Percentiles rank a stretch among this genome's conserved stretches.
These are phyloP conservation scores for Papilio polytes DNA, from an alignment of 1,140 invertebrate genomes.

Conservation along the genomic window DNA sequence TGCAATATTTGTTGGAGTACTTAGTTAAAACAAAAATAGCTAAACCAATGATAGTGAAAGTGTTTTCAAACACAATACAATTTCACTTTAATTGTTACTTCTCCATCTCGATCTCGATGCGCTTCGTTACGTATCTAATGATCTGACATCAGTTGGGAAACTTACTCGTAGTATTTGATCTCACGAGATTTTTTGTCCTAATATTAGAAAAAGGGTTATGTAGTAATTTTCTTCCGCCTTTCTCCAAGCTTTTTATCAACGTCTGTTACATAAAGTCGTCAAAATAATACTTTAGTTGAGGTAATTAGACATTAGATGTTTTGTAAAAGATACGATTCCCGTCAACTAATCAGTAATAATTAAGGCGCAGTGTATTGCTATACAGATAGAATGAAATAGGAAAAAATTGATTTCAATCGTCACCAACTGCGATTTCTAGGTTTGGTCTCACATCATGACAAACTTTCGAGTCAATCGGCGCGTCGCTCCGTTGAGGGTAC, in stretches of 20 bases:
- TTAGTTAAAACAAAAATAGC: background rate
- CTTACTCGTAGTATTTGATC: background rate
- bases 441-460: no score
- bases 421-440: no score
- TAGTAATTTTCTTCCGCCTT: background rate
- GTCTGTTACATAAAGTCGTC: background rate
- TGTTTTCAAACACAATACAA: conserved; percentile 13
- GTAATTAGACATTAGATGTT: background rate
- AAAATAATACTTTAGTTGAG: background rate
- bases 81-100: conserved; percentile 19
- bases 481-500: no score
- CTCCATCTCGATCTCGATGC: conserved; percentile 11
- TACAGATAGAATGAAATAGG: background rate
- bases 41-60: conserved; percentile 1
- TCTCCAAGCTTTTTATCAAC: background rate
- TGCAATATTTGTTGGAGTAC: background rate
- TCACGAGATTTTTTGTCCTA: background rate
- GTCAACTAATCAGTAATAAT: background rate
- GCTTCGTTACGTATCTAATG: conserved; percentile 14
- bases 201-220: background rate
- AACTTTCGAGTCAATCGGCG: no score
- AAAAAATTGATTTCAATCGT: background rate
- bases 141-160: background rate
- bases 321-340: background rate
- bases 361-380: background rate